These are phyloP conservation scores for Phenacoccus solenopsis DNA, from an alignment of 1,140 invertebrate genomes.

Conservation along the genomic window DNA sequence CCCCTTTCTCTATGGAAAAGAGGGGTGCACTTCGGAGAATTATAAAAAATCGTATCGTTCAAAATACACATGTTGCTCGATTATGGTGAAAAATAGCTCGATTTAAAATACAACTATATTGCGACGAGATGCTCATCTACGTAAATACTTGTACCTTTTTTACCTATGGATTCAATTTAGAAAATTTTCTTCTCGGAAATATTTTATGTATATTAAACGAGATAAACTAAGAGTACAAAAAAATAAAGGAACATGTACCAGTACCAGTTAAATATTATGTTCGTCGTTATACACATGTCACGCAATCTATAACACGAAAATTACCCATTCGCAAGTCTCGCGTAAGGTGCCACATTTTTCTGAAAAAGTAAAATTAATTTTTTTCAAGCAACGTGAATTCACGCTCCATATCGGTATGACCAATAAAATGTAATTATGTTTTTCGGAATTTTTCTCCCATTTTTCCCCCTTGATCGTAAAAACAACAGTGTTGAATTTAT, in stretches of 20 bases:
- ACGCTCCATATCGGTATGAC: no score
- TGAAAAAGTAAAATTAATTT: neutral
- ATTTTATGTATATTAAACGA: neutral
- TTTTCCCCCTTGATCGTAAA: neutral
- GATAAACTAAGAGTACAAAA: neutral
- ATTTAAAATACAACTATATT: neutral
- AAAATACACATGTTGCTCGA: neutral
- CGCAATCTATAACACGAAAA: neutral
- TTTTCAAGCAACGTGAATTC: no score
- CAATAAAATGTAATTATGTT: slow-evolving; percentile 4
- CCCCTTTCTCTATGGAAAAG: neutral
- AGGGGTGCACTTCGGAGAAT: neutral
- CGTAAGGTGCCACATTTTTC: neutral
- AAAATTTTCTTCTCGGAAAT: neutral
- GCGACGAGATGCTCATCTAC: no score
- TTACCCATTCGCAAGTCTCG: neutral
- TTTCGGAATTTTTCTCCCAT: neutral
- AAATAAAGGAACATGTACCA: neutral
- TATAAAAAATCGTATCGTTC: neutral
- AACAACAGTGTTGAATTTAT: slow-evolving; percentile 15
- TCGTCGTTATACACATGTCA: neutral
- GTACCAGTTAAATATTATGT: neutral
- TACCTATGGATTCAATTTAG: neutral
- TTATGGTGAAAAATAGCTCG: neutral
- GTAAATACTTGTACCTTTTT: neutral